Evolutionary conservation across 2,888 invertebrate species (phyloP), one percentile per base, ranked within the genome.

Genomic region (Malthinus flaveolus): DNA sequence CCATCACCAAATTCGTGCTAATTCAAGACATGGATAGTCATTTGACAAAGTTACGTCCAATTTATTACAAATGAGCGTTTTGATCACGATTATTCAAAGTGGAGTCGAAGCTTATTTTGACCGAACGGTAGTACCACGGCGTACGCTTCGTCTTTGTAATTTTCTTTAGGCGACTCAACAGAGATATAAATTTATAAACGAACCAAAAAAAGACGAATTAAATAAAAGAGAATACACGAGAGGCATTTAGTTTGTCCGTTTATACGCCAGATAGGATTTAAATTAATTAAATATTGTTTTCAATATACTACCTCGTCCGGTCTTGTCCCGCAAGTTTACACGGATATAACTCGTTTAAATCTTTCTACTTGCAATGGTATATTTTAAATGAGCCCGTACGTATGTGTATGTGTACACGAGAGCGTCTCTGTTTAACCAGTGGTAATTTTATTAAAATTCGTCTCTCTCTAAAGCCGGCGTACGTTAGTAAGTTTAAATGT

Each of bases 261-360:
- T 69, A 70, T 23, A 23, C 5, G 23, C 65, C 62, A 67, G 68
- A 71, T 68, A 69, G 69, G 66, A 66, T 69, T 70, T 66, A 71
- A 72, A 72, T 72, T 72, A 72, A 72, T 72, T 71, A 72, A 71
- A 67, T 66, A 64, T 66, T 66, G 66, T 68, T 68, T 68, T 65
- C 69, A 66, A 69, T 69, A 68, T 67, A 67, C 65, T 63, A 62
- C 66, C 59, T 69, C 55, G 66, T 10, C 49, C 50, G 49, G 32
- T 51, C 48, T 47, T 53, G 53, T 59, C 54, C 51, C 36, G 42
- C 37, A 46, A 39, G 33, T 32, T 44, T 47, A 13, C 48, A 45
- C 49, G 45, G 23, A 23, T 36, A 47, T 52, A 52, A 53, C 32
- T 49, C 49, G 53, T 34, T 48, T 53, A 58, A 53, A 48, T 49